Evolutionary conservation across 1,140 invertebrate species (phyloP), one percentile per base, ranked within the genome.

Genomic region (Atta cephalotes): DNA sequence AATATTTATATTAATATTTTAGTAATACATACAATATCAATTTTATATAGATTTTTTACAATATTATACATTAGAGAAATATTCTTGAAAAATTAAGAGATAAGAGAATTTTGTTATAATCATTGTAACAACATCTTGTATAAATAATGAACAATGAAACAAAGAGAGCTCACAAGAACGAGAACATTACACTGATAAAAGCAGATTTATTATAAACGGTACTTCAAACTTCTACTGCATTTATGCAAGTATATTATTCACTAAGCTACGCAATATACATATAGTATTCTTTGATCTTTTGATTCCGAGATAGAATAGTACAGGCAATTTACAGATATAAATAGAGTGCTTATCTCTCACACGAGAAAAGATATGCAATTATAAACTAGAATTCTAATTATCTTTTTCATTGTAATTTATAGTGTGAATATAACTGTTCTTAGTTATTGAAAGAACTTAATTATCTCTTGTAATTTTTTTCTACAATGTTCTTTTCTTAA

Each of bases 331-430:
- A 60, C 79, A n/a, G 21, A 60, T 5, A 25, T 39, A 60, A 81
- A 16, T 49, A 4, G 31, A 35, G 31, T 35, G 18, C 16, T 5
- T 56, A 60, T 45, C 35, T 28, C 39, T 28, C 39, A 49, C 39
- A 74, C 18, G 35, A 35, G 18, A 53, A 82, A 82, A 74, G 53
- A 70, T 45, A 60, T 45, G 35, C 66, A 72, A 81, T 82, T 82
- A 35, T 39, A 62, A 71, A 72, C 25, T 60, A 49, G 3, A 82
- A 49, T 49, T 72, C 12, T 16, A 60, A 82, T 82, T 82, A 82
- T 82, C 53, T 60, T 74, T 45, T 74, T 72, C 49, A 72, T 72
- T 72, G n/a, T 25, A 72, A 72, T 60, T n/a, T 81, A 51, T 58
- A 81, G n/a, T 25, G 49, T 39, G 53, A 72, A n/a, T 16, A 9